Percentiles rank a stretch among this genome's conserved stretches.
These are phyloP conservation scores for Zele albiditarsus DNA, from an alignment of 2,888 invertebrate species.

Conservation along the genomic window DNA sequence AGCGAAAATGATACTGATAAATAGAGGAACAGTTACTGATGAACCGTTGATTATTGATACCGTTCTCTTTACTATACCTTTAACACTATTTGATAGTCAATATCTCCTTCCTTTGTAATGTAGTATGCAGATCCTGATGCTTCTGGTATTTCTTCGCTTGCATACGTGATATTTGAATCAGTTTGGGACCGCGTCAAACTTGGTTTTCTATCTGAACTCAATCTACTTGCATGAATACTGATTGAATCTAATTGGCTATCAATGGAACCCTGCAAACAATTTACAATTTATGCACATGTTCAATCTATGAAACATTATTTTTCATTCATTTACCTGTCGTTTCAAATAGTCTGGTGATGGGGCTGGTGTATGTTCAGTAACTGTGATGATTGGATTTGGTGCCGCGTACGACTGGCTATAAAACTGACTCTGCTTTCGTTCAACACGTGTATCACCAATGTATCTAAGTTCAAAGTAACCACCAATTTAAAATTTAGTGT, in stretches of 20 bases:
- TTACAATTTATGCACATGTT: conserved; percentile 12
- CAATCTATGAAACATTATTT: conserved; percentile 8
- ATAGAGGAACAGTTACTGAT: not conserved
- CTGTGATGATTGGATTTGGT: conserved; percentile 95
- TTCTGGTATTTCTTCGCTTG: conserved; percentile 89
- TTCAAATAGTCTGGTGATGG: conserved; percentile 91
- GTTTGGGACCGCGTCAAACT: conserved; percentile 90
- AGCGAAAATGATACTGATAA: conserved; percentile 56
- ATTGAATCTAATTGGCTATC: conserved; percentile 88
- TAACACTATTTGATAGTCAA: conserved; percentile 91
- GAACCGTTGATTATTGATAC: not conserved
- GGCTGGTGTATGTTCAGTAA: conserved; percentile 95
- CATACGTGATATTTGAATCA: conserved; percentile 92
- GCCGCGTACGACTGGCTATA: conserved; percentile 78
- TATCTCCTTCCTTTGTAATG: conserved; percentile 95
- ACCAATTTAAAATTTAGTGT: too few species aligned
- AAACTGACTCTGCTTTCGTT: conserved; percentile 76
- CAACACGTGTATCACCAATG: conserved; percentile 81
- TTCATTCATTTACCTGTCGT: conserved; percentile 77
- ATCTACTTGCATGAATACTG: conserved; percentile 73
- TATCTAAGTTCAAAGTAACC: conserved; percentile 75
- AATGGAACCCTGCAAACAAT: conserved; percentile 80
- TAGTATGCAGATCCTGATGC: conserved; percentile 92
- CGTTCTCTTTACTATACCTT: conserved; percentile 76
- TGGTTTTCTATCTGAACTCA: conserved; percentile 80